Conservation (phyloP, 2,113 vertebrate species). For the Phoenicopterus ruber region DNA sequence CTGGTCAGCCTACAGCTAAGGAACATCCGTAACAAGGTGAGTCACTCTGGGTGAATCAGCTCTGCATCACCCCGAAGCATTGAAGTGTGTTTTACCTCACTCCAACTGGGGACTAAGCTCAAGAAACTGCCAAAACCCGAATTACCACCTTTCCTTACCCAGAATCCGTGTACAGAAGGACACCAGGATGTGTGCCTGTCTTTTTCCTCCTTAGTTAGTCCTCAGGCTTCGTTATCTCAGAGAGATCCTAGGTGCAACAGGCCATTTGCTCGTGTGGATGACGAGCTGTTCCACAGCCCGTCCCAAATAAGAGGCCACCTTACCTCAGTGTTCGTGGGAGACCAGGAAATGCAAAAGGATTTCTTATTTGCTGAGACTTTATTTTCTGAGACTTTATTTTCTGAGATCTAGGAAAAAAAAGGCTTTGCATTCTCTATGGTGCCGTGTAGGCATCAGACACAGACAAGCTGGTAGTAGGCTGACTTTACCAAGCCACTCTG, state of each 20-base stretch:
- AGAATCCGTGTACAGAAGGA: not conserved
- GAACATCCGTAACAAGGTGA: not conserved
- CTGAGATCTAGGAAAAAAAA: not conserved
- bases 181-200: not conserved
- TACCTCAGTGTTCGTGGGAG: accelerated
- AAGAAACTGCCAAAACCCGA: not conserved
- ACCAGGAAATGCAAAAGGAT: not conserved
- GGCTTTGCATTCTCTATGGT: not conserved
- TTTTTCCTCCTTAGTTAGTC: not conserved
- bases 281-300: not conserved
- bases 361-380: not conserved
- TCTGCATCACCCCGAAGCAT: not conserved
- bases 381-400: not conserved
- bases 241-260: not conserved
- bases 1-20: not conserved
- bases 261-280: not conserved
- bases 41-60: not conserved
- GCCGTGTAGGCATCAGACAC: not conserved
- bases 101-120: not conserved
- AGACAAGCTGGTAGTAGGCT: not conserved
- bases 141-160: not conserved
- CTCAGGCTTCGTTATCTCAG: not conserved
- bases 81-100: not conserved
- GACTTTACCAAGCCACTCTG: not conserved
- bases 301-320: not conserved